Evolutionary conservation across 2,888 invertebrate genomes (phyloP), one percentile per base, ranked within the genome.

Genomic region (Tenthredo notha): DNA sequence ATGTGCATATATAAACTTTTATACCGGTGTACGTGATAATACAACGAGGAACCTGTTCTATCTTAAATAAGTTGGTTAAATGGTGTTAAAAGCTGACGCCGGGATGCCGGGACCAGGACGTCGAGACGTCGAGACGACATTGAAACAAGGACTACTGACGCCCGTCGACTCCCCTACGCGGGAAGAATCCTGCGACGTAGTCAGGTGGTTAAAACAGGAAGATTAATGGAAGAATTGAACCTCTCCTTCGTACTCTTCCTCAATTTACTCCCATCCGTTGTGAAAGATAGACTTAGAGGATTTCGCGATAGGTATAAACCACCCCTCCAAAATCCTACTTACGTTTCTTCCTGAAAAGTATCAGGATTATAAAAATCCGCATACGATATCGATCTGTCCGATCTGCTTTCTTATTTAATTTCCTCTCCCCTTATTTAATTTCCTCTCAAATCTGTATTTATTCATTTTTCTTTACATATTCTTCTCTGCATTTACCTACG

Each of bases 171-270:
- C 50, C 50, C 77, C 54, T 25, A 77, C 54, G 47, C 77, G 29
- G 18, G 29, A 18, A 10, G 54, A 54, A 77, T 54, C 80, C 61
- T 21, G 61, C 65, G 80, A 65, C 61, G 40, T 65, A 61, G 77
- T 58, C 80, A 80, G 80, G 33, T 50, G 77, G 80, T 65, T 80
- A 80, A 61, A 80, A 65, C 80, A 40, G 80, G 18, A 80, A 80
- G 80, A 80, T 80, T 80, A 80, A 80, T 80, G 80, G 80, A 65
- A 80, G 80, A 80, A 80, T 80, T 43, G 80, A 80, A 80, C 80
- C 77, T 54, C 77, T 50, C 54, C 77, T 29, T 50, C 29, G 77
- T 54, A 77, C 33, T 77, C 29, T 50, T 77, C 25, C 33, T 33
- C 33, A 77, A 77, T 54, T 77, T 77, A 77, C 77, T 54, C 29